Evolutionary conservation across 2,797 vertebrate species (phyloP), one percentile per base, ranked within the genome.

Genomic region (Neosilurus hyrtlii): DNA sequence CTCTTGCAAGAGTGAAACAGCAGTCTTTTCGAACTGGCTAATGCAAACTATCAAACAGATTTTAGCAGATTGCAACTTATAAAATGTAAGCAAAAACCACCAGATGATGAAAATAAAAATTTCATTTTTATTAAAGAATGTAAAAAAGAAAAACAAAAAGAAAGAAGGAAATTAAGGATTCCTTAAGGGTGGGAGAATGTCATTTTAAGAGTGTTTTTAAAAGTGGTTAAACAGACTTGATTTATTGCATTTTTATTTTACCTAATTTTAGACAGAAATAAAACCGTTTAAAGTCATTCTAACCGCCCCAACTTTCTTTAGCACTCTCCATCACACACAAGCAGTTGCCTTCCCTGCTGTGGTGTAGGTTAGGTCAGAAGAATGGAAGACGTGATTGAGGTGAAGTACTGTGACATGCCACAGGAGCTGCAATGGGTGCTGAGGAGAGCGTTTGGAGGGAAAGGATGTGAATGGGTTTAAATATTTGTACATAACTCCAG

Each of bases 401-500:
- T 76, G 74, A 51, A 80, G 83, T 62, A n/a, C 65, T 30, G 63
- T 1, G 59, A 80, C 63, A 56, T 79, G 82, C 71, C 68, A 70
- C 18, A 22, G 82, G 52, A 83, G 70, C 81, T 79, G 56, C 59
- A 71, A 65, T 70, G 67, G 59, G 80, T 51, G 73, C 49, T 63
- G 71, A 77, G 52, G 82, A 85, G 62, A 72, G 52, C 24, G 30
- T 85, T 82, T 82, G 81, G 81, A 78, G 82, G 83, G 85, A 81
- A 84, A 82, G 84, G 84, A 88, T 88, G 86, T 86, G 86, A 86
- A 87, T 86, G 85, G 86, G 90, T 88, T 85, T 85, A 88, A 85
- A 88, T 89, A 83, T 89, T 86, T 90, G 86, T 88, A 82, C 66
- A 84, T 89, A 86, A 89, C 87, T 82, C 87, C 84, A 88, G 77